Evolutionary conservation across 2,888 invertebrate genomes (phyloP).

Genomic region (Philopedon plagiatum): DNA sequence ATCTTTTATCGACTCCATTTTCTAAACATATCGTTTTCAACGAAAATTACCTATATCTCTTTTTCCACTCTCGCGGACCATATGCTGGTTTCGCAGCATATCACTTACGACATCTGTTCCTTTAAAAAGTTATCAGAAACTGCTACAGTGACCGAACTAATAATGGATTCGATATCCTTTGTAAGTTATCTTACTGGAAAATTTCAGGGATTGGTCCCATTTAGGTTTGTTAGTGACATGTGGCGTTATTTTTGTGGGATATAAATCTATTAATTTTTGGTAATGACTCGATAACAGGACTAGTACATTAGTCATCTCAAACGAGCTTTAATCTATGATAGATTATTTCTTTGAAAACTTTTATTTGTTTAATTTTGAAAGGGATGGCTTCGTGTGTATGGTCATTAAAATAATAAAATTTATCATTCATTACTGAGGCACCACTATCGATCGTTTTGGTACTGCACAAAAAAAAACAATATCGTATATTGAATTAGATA

Average conservation of each 20-base stretch:
- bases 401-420: too few species aligned
- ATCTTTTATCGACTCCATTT: background rate
- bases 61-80: slow-evolving; percentile 8
- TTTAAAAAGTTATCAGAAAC: slow-evolving; percentile 12
- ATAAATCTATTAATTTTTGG: slow-evolving; percentile 17
- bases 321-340: slow-evolving; percentile 21
- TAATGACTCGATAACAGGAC: background rate
- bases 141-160: slow-evolving; percentile 25
- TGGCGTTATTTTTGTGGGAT: slow-evolving; percentile 28
- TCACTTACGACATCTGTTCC: slow-evolving; percentile 31
- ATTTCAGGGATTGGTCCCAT: slow-evolving; percentile 21
- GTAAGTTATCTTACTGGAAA: slow-evolving; percentile 26
- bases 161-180: slow-evolving; percentile 26
- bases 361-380: background rate
- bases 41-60: slow-evolving; percentile 18
- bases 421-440: too few species aligned
- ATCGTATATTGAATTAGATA: too few species aligned
- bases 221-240: slow-evolving; percentile 30
- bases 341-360: background rate
- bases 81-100: slow-evolving; percentile 27
- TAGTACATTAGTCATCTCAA: slow-evolving; percentile 18
- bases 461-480: too few species aligned
- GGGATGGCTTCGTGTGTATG: too few species aligned
- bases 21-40: background rate
- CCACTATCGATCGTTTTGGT: too few species aligned